Percentiles rank a stretch among this genome's conserved stretches.
Conservation (phyloP, 2,113 vertebrate species). For the Paracanthobrama guichenoti region DNA sequence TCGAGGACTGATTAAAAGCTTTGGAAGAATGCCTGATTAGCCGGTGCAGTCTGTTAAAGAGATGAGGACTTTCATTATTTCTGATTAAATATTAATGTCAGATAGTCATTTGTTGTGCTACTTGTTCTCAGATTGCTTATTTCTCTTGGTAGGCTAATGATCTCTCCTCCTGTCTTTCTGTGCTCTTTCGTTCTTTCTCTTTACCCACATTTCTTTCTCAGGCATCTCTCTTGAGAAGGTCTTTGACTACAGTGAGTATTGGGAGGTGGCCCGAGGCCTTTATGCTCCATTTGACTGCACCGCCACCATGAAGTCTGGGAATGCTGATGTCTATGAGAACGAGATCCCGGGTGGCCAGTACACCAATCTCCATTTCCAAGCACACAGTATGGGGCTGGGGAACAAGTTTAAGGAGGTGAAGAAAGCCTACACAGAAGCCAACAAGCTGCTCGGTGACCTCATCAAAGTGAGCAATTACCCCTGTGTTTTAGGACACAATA, state of each 20-base stretch:
- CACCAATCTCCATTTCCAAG: conserved; percentile 99
- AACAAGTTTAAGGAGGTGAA: conserved; percentile 98
- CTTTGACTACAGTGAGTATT: conserved; percentile 97
- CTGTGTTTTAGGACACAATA: neutral
- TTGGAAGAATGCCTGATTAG: conserved; percentile 50
- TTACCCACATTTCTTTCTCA: conserved; percentile 58
- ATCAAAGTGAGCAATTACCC: conserved; percentile 84
- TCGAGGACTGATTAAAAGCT: conserved; percentile 51
- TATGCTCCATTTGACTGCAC: conserved; percentile 97
- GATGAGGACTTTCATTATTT: conserved; percentile 43
- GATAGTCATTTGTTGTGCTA: conserved; percentile 39
- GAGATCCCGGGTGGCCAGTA: conserved; percentile 98
- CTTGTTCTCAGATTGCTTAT: neutral
- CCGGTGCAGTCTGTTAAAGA: conserved; percentile 34
- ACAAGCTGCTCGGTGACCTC: conserved; percentile 93
- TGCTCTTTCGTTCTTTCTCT: neutral
- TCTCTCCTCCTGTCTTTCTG: neutral
- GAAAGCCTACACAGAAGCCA: conserved; percentile 90
- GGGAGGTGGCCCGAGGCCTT: conserved; percentile 89
- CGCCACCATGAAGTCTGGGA: conserved; percentile 98
- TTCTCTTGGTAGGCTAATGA: neutral
- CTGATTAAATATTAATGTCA: conserved; percentile 50
- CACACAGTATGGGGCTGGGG: conserved; percentile 96
- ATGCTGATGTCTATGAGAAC: conserved; percentile 96
- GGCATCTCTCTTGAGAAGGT: conserved; percentile 88